Base-by-base conservation (phyloP, 2,797 vertebrate genomes). In the Tadarida brasiliensis region DNA sequence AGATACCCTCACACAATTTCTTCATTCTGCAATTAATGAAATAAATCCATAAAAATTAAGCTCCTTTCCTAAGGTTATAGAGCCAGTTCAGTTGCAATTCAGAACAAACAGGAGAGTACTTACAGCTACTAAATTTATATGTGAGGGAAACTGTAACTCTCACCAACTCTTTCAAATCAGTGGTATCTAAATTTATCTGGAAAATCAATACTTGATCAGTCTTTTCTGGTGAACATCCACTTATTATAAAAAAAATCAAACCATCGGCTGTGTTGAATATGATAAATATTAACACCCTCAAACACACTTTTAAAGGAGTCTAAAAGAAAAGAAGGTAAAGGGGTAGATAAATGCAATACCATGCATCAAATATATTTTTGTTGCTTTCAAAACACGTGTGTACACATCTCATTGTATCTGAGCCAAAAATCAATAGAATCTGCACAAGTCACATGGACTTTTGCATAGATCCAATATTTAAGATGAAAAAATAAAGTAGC, bases 401-500 rank as follows among this genome's bases (percentile, higher is more conserved):
- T 78, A 70, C 26, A 71, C 22, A 39, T 83, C 2, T 47, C 17
- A 54, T 81, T 24, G 44, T 78, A 33, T 90, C 16, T 19, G 44
- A 94, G 54, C 24, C 10, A 85, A 51, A 92, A 85, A n/a, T 57
- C 11, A 88, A 74, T 54, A 83, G 35, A 11, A 35, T 59, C 2
- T 73, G 10, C 28, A 73, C 12, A 73, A 24, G 22, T 8, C 87
- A 54, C 26, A 24, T 39, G 61, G 33, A 87, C 19, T 74, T 91
- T 87, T 93, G n/a, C 20, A 70, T 17, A 92, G 68, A 94, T 73
- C 7, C n/a, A 70, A 24, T 83, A 59, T 85, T 95, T 81, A 87
- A 54, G 68, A 93, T 91, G 59, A 81, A 83, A 93, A 71, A 93
- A 5, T 33, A 73, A 95, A 96, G 26, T 28, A 78, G 70, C 17